Evolutionary conservation across 2,797 vertebrate species (phyloP), one percentile per base, ranked within the genome.

Genomic region (Falco peregrinus): DNA sequence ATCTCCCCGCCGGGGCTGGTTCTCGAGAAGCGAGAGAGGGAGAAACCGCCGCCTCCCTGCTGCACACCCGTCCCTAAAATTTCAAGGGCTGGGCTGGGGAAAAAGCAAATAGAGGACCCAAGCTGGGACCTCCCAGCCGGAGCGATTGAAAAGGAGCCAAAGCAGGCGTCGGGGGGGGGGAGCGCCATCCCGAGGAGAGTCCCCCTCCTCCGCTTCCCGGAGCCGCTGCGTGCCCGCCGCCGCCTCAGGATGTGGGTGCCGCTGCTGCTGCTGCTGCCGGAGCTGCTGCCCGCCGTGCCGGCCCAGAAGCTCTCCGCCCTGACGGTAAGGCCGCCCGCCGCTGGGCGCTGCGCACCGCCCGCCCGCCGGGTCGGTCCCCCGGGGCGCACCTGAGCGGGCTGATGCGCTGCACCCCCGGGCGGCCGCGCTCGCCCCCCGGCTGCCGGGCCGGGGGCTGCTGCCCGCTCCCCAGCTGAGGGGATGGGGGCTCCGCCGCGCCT

Each of bases 251-350:
- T 97, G 96, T 93, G 91, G 95, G 83, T 96, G 90, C 95, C 84
- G 80, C 93, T 93, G 90, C 79, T 96, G 84, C 96, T 96, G 89
- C 96, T 96, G 80, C 64, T 98, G 92, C 96, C 93, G 15, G 97
- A 91, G 94, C 93, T 98, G 92, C 95, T 97, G 25, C 94, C 93
- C 29, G 95, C 69, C 29, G 97, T 94, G 89, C 95, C 97, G 69
- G 97, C 97, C 28, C 98, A 98, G 96, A 98, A 97, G 88, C 97
- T 98, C 90, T 98, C 98, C 5, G 98, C 98, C 28, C 98, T 98
- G 67, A 98, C 97, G 98, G 98, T 98, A 97, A 86, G 96, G 69
- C 31, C 11, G 25, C 39, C n/a, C 22, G 57, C 64, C 16, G 16
- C 47, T 6, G 76, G 73, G 50, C 26, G 26, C 43, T 24, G 43